Conservation (phyloP, 1,140 invertebrate genomes). For the Telenomus remus region DNA sequence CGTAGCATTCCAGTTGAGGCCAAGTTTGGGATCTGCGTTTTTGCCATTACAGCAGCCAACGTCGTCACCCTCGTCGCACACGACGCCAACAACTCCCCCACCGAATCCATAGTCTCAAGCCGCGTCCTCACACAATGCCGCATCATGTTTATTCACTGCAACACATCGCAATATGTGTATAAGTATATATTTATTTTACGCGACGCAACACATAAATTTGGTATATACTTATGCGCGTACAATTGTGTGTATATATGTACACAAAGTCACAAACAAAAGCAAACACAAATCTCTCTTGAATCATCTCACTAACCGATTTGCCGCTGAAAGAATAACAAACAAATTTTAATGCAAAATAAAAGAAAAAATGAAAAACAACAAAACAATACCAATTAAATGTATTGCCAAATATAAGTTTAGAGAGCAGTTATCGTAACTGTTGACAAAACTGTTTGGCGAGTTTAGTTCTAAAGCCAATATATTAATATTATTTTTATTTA, state of each 20-base stretch:
- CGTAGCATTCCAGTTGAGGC: slow-evolving; percentile 85
- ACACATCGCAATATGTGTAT: slow-evolving; percentile 45
- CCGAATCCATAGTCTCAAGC: slow-evolving; percentile 76
- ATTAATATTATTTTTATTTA: slow-evolving; percentile 32
- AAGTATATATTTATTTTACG: slow-evolving; percentile 35
- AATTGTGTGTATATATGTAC: slow-evolving; percentile 29
- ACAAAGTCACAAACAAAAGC: slow-evolving; percentile 12
- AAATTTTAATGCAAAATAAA: background rate
- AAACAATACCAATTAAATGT: slow-evolving; percentile 29
- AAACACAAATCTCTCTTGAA: slow-evolving; percentile 18
- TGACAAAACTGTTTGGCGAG: slow-evolving; percentile 11
- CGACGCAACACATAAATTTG: slow-evolving; percentile 14
- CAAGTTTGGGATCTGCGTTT: slow-evolving; percentile 88
- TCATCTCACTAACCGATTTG: slow-evolving; percentile 16
- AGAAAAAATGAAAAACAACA: slow-evolving; percentile 9
- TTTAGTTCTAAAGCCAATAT: slow-evolving; percentile 26
- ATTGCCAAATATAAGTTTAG: slow-evolving; percentile 36
- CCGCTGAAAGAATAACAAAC: slow-evolving; percentile 13
- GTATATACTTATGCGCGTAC: slow-evolving; percentile 21
- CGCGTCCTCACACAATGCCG: slow-evolving; percentile 57
- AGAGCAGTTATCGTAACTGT: slow-evolving; percentile 17
- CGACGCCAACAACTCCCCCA: slow-evolving; percentile 72
- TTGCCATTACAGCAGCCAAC: slow-evolving; percentile 82
- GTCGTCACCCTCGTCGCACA: slow-evolving; percentile 69
- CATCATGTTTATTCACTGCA: slow-evolving; percentile 64